Conservation (phyloP, 2,113 vertebrate species). For the Diphyllodes magnificus region DNA sequence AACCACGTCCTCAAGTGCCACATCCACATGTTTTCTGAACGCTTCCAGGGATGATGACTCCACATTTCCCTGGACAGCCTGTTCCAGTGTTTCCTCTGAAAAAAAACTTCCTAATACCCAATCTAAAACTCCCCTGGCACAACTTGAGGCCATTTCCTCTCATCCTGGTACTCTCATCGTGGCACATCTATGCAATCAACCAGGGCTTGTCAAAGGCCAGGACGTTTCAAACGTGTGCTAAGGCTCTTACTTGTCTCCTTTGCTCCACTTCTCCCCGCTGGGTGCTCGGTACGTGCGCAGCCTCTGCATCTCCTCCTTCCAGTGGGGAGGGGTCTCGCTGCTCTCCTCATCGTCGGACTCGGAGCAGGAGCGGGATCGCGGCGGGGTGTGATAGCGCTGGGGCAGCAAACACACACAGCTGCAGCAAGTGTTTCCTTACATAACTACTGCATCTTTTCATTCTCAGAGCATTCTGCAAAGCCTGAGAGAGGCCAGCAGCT, state of each 20-base stretch:
- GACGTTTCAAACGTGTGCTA: rapidly evolving
- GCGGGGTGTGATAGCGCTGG: conserved; percentile 94
- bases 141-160: background rate
- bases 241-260: conserved; percentile 89
- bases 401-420: background rate
- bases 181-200: rapidly evolving
- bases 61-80: background rate
- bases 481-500: background rate
- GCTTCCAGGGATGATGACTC: background rate
- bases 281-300: conserved; percentile 82
- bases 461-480: background rate
- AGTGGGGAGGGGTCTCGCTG: conserved; percentile 97
- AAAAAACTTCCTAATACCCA: background rate
- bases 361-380: conserved; percentile 87
- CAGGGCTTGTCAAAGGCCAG: background rate
- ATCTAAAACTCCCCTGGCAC: background rate
- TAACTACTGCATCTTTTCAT: rapidly evolving
- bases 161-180: rapidly evolving
- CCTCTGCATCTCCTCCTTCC: conserved; percentile 97
- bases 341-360: conserved; percentile 84
- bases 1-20: background rate
- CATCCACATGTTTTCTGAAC: background rate
- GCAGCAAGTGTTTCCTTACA: rapidly evolving
- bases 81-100: background rate
- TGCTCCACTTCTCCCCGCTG: conserved; percentile 90